phyloP scores from a whole-genome alignment of 2,888 invertebrate species.

The Temnothorax ravouxi region DNA sequence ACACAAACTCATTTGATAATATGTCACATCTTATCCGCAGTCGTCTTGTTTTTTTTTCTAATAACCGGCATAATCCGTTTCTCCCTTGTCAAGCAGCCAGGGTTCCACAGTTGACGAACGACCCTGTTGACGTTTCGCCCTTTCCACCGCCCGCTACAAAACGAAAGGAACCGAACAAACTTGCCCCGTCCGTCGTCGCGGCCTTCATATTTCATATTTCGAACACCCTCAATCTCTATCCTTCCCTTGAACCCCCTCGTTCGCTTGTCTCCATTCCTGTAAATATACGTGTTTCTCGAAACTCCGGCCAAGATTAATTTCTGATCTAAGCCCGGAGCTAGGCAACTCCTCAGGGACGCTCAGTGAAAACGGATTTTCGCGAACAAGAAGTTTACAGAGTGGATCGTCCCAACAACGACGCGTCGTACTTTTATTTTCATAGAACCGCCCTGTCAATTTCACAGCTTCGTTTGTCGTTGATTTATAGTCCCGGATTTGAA shows the following conservation, averaged over 20 bases:
- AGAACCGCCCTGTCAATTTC: slow-evolving; percentile 53
- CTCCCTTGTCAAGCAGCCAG: slow-evolving; percentile 66
- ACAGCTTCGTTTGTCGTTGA: slow-evolving; percentile 52
- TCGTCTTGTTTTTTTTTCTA: slow-evolving; percentile 61
- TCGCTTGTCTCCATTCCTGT: slow-evolving; percentile 55
- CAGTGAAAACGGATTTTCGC: slow-evolving; percentile 63
- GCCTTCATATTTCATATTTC: slow-evolving; percentile 83
- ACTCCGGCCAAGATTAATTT: slow-evolving; percentile 77
- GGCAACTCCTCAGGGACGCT: slow-evolving; percentile 48
- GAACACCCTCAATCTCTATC: slow-evolving; percentile 75
- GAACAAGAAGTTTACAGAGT: slow-evolving; percentile 52
- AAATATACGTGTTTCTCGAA: slow-evolving; percentile 62
- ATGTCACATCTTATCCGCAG: slow-evolving; percentile 63
- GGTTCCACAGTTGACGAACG: slow-evolving; percentile 81
- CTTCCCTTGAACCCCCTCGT: slow-evolving; percentile 28
- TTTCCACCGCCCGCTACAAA: slow-evolving; percentile 79
- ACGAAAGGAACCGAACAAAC: slow-evolving; percentile 75
- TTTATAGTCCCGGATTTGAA: slow-evolving; percentile 39
- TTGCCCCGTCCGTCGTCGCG: slow-evolving; percentile 65
- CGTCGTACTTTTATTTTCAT: slow-evolving; percentile 42
- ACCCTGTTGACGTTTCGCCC: slow-evolving; percentile 83
- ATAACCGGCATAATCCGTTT: slow-evolving; percentile 76
- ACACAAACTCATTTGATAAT: slow-evolving; percentile 63
- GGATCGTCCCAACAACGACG: slow-evolving; percentile 45
- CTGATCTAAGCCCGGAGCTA: slow-evolving; percentile 60